Base-by-base conservation (phyloP, 2,888 invertebrate genomes). In the Latrodectus hesperus region DNA sequence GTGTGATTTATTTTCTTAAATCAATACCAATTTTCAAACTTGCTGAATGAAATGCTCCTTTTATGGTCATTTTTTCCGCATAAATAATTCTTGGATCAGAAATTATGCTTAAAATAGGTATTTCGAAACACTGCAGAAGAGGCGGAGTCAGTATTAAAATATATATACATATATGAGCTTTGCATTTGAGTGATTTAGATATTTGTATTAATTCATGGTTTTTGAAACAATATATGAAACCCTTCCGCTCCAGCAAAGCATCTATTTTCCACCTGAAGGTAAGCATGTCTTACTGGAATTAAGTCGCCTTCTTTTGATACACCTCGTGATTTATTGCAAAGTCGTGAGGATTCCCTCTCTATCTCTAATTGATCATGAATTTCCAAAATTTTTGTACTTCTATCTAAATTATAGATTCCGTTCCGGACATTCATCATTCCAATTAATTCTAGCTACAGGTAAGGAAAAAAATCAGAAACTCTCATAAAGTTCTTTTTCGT, bases 311-410 rank as follows among this genome's bases (percentile, higher is more conserved):
- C 53, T 75, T 85, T 80, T 70, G 75, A 79, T 79, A 65, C 38
- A 51, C 60, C 55, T 68, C 73, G 68, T 76, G 86, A 86, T 86
- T 86, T 86, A 86, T 86, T 81, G 80, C 65, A 26, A 67, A 72
- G 67, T 81, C 86, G 86, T 86, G 86, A 70, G 60, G 16, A 10
- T 83, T 84, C 55, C 68, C 68, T 49, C 51, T 38, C 70, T 80
- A 51, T 72, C 68, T 71, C 73, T 71, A 71, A 87, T 87, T 81
- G 81, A 87, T 87, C 76, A 81, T 71, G 53, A 73, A 77, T 81
- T 78, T 76, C 76, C 55, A 51, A 64, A 70, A 80, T 77, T 81
- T 77, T 17, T 80, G 26, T 17, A 65, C 65, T 86, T 80, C 75
- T 60, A 74, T 52, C 67, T 51, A 72, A 77, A 87, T 77, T 76